Conservation (phyloP, 37 sponge, comb jelly and placozoan species). For the Spongilla lacustris region DNA sequence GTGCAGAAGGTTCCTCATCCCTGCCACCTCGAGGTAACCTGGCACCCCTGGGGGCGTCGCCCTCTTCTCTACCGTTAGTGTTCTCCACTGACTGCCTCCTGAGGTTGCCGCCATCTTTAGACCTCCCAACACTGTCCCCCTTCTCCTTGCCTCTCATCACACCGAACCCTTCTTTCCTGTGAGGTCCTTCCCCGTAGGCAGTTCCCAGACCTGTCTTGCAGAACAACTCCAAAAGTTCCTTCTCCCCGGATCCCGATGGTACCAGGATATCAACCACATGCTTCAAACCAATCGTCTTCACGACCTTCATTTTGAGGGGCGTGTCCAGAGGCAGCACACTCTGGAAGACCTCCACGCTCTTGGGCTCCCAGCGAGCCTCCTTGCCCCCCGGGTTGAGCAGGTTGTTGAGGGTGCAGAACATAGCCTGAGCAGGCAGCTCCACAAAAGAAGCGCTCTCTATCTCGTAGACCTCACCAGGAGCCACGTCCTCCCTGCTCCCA, state of each 20-base stretch:
- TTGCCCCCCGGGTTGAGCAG: slow-evolving; percentile 25
- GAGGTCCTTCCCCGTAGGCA: not conserved
- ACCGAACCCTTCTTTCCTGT: not conserved
- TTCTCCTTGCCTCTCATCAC: not conserved
- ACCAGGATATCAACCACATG: slow-evolving; percentile 16
- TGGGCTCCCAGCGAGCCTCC: not conserved
- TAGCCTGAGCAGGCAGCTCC: slow-evolving; percentile 36
- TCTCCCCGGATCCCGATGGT: not conserved
- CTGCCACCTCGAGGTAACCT: too few relatives aligned
- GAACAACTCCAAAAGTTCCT: slow-evolving; percentile 16
- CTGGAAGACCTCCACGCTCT: slow-evolving; percentile 13
- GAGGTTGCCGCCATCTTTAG: not conserved
- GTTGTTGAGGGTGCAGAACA: slow-evolving; percentile 42
- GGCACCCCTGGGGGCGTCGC: too few relatives aligned
- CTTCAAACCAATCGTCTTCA: slow-evolving; percentile 11
- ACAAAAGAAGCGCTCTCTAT: slow-evolving; percentile 3
- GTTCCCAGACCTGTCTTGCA: not conserved
- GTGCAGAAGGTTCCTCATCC: too few relatives aligned
- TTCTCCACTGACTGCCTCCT: not conserved
- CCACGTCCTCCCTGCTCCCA: slow-evolving; percentile 42
- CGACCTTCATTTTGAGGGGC: slow-evolving; percentile 5
- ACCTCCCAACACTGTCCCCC: not conserved
- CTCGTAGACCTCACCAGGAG: not conserved
- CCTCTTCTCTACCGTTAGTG: not conserved
- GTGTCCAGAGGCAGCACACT: not conserved